Evolutionary conservation across 2,888 invertebrate species (phyloP).

Genomic region (Hypena proboscidalis): DNA sequence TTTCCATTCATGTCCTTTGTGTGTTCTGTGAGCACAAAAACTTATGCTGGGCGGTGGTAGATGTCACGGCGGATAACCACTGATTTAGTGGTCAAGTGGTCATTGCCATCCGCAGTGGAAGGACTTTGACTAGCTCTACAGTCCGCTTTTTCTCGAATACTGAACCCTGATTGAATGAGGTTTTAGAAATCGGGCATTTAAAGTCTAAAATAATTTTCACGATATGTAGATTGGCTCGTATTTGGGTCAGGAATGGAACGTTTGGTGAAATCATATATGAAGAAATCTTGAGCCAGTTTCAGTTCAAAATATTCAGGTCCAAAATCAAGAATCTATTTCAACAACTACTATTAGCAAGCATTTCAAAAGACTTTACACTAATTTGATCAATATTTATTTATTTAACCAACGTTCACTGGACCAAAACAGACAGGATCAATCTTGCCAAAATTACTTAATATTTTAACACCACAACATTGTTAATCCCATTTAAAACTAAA

Average conservation of each 20-base stretch:
- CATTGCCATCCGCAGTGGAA: conserved; percentile 49
- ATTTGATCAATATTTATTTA: no score
- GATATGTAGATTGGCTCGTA: no score
- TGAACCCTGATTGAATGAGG: conserved; percentile 31
- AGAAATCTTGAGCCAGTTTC: no score
- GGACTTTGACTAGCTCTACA: conserved; percentile 43
- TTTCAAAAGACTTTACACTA: no score
- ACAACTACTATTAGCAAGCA: no score
- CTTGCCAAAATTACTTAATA: no score
- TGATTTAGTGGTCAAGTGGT: conserved; percentile 73
- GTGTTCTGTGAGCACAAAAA: conserved; percentile 52
- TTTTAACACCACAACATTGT: background rate
- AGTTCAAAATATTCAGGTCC: no score
- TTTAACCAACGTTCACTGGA: no score
- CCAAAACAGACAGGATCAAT: no score
- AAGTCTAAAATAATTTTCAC: no score
- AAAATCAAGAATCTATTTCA: no score
- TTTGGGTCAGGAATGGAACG: background rate
- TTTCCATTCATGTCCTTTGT: conserved; percentile 41
- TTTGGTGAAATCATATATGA: background rate
- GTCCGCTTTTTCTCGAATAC: conserved; percentile 27
- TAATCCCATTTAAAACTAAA: conserved; percentile 9
- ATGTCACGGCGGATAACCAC: conserved; percentile 63
- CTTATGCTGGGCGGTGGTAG: conserved; percentile 47
- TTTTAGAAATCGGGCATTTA: conserved; percentile 25